Percentiles rank a stretch among this genome's conserved stretches.
These are phyloP conservation scores for Calephelis virginiensis DNA, from an alignment of 1,140 invertebrate genomes.

Conservation along the genomic window DNA sequence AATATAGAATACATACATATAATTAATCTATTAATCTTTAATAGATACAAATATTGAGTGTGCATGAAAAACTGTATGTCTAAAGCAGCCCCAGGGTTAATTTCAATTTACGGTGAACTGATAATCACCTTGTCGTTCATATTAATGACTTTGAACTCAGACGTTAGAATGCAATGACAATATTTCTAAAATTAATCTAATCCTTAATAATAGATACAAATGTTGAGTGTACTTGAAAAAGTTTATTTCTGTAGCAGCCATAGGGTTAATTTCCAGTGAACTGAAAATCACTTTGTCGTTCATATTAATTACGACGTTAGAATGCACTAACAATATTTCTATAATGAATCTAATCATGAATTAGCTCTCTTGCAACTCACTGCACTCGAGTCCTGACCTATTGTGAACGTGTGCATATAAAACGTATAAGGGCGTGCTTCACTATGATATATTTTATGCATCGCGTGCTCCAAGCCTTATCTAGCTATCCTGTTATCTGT, in stretches of 20 bases:
- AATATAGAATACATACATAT: not conserved
- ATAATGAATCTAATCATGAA: conserved; percentile 36
- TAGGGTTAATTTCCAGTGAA: no score
- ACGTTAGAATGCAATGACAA: not conserved
- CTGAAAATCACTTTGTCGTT: no score
- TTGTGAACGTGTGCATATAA: conserved; percentile 20
- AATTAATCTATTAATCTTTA: not conserved
- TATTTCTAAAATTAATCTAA: no score
- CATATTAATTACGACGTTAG: conserved; percentile 9
- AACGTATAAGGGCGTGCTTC: conserved; percentile 11
- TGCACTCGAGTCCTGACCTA: conserved; percentile 32
- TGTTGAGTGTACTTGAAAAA: no score
- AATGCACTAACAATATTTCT: conserved; percentile 29
- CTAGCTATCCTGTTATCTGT: conserved; percentile 14
- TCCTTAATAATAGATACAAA: no score
- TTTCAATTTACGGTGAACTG: conserved; percentile 14
- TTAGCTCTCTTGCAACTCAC: conserved; percentile 31
- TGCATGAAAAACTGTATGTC: not conserved
- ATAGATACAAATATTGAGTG: not conserved
- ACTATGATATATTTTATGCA: conserved; percentile 23
- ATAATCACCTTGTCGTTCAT: conserved; percentile 35
- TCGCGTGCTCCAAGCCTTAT: conserved; percentile 10
- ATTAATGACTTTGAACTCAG: conserved; percentile 33
- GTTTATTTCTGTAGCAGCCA: no score
- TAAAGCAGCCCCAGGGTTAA: not conserved